Percentiles rank a stretch among this genome's conserved stretches.
phyloP scores from a whole-genome alignment of 1,140 invertebrate genomes.

The Dufourea novaeangliae region DNA sequence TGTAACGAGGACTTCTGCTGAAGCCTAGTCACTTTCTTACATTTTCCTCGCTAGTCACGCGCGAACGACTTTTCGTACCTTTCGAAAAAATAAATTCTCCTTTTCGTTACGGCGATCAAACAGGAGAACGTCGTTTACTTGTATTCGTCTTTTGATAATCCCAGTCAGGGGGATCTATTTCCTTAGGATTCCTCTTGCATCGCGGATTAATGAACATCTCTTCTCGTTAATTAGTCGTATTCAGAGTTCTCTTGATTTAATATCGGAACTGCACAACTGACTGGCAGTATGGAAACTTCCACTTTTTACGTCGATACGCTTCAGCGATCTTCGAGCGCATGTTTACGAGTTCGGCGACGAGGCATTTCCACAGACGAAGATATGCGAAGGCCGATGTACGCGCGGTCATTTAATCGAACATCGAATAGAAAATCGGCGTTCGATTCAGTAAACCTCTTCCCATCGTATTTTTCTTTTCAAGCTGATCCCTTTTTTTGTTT shows the following conservation, averaged over 20 bases:
- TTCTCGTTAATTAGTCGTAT: too few species aligned
- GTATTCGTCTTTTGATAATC: too few species aligned
- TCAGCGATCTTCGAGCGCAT: slow-evolving; percentile 1
- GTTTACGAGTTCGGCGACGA: background rate
- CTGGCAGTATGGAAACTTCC: background rate
- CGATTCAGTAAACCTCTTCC: too few species aligned
- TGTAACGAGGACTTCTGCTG: slow-evolving; percentile 53
- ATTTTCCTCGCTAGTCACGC: background rate
- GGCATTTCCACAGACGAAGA: background rate
- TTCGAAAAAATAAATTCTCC: background rate
- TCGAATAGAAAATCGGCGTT: background rate
- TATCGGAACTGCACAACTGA: background rate
- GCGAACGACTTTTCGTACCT: background rate
- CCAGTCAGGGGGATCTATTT: too few species aligned
- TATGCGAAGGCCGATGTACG: background rate
- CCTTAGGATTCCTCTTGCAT: background rate
- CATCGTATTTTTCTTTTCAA: too few species aligned
- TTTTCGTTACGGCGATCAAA: background rate
- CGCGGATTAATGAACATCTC: background rate
- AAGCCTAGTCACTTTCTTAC: background rate
- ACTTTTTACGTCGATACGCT: slow-evolving; percentile 43
- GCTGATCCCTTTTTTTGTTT: too few species aligned
- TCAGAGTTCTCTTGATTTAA: too few species aligned
- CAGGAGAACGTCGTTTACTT: slow-evolving; percentile 6
- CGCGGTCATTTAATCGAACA: background rate